Percentiles rank a stretch among this genome's conserved stretches.
These are phyloP conservation scores for Lycopodina hypogea DNA, from an alignment of 37 sponge, comb jelly and placozoan species.

Conservation along the genomic window DNA sequence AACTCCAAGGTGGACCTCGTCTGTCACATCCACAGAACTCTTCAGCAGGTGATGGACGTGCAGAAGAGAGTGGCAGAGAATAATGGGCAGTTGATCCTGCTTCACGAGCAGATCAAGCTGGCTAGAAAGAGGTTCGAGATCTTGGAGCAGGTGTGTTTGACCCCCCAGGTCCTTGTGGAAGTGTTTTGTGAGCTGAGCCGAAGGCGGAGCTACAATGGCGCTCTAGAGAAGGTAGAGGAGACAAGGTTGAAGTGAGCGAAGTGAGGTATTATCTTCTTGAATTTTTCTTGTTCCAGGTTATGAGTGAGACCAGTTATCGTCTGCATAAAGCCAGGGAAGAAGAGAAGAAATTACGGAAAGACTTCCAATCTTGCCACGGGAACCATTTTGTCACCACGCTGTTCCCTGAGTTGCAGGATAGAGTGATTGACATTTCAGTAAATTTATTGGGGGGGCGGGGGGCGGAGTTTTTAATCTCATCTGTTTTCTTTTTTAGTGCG, in stretches of 20 bases:
- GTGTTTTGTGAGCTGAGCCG: slow-evolving; percentile 48
- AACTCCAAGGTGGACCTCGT: slow-evolving; percentile 6
- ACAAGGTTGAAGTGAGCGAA: not conserved
- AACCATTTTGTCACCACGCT: slow-evolving; percentile 50
- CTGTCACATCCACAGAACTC: slow-evolving; percentile 20
- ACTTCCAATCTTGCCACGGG: slow-evolving; percentile 20
- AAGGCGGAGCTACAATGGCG: slow-evolving; percentile 28
- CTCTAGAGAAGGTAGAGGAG: slow-evolving; percentile 22
- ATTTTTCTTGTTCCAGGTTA: not conserved
- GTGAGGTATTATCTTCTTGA: not conserved
- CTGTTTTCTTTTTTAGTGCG: not conserved
- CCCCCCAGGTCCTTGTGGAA: slow-evolving; percentile 40
- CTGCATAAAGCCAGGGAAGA: slow-evolving; percentile 31
- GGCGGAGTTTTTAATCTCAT: not conserved
- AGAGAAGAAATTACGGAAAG: slow-evolving; percentile 28
- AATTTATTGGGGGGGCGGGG: not conserved
- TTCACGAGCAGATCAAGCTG: slow-evolving; percentile 53
- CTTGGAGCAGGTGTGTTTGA: slow-evolving; percentile 46
- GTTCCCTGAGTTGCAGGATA: slow-evolving; percentile 52
- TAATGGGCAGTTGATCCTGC: slow-evolving; percentile 38
- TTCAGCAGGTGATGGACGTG: slow-evolving; percentile 31
- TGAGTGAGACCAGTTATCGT: not conserved
- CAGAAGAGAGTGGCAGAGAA: slow-evolving; percentile 45
- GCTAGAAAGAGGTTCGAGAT: slow-evolving; percentile 61
- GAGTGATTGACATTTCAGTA: slow-evolving; percentile 40